phyloP scores from a whole-genome alignment of 2,113 vertebrate species.

The Mormyrus lacerda region DNA sequence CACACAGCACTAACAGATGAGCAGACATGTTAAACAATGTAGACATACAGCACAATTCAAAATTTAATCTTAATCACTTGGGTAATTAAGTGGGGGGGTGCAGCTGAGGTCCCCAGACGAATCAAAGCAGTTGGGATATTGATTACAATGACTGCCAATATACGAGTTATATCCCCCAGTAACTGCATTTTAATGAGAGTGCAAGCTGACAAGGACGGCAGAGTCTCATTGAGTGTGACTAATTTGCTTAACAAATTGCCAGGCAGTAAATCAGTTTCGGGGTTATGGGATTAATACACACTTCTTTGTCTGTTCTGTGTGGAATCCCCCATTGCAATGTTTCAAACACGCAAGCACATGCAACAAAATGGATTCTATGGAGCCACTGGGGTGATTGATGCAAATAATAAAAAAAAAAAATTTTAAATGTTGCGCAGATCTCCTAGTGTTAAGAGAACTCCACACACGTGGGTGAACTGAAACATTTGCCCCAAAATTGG shows the following conservation, averaged over 20 bases:
- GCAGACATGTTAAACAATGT: background rate
- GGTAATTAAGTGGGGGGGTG: background rate
- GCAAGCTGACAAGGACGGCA: background rate
- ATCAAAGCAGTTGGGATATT: background rate
- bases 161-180: background rate
- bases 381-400: background rate
- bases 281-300: background rate
- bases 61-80: background rate
- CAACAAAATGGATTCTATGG: background rate
- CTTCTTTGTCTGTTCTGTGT: background rate
- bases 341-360: background rate
- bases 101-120: conserved; percentile 18
- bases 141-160: background rate
- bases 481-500: background rate
- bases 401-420: background rate
- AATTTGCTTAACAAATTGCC: conserved; percentile 22
- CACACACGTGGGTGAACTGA: background rate
- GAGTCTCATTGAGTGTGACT: background rate
- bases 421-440: background rate
- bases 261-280: conserved; percentile 9
- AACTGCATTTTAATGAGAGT: background rate
- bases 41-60: background rate
- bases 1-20: background rate
- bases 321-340: background rate
- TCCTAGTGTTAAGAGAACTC: background rate